Conservation (phyloP, 1,140 invertebrate genomes). For the Belonocnema kinseyi region DNA sequence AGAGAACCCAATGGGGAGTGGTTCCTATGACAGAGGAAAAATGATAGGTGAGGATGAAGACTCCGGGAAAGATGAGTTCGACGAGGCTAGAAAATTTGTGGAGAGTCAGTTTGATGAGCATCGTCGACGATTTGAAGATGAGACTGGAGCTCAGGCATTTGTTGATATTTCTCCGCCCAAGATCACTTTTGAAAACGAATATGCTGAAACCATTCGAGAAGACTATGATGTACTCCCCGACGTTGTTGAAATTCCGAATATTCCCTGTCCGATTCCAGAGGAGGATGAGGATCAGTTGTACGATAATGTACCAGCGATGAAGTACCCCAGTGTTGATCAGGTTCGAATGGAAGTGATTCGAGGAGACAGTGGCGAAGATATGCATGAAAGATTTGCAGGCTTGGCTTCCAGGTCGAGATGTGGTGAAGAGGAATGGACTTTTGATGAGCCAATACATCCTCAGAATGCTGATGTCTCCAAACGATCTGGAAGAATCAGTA, state of each 20-base stretch:
- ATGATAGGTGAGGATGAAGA: slow-evolving; percentile 39
- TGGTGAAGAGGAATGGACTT: slow-evolving; percentile 68
- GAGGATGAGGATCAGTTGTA: slow-evolving; percentile 71
- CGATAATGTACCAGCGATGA: slow-evolving; percentile 72
- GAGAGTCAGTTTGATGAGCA: slow-evolving; percentile 68
- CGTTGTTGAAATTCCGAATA: slow-evolving; percentile 55
- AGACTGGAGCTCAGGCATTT: slow-evolving; percentile 32
- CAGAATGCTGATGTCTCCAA: slow-evolving; percentile 45
- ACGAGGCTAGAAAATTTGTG: slow-evolving; percentile 66
- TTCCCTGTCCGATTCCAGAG: slow-evolving; percentile 66
- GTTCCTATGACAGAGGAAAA: slow-evolving; percentile 37
- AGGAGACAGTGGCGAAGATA: slow-evolving; percentile 69
- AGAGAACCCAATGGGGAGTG: slow-evolving; percentile 10
- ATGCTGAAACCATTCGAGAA: slow-evolving; percentile 65
- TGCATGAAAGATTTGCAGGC: slow-evolving; percentile 70
- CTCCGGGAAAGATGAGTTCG: slow-evolving; percentile 57
- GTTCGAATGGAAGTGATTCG: slow-evolving; percentile 65
- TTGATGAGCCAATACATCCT: slow-evolving; percentile 58
- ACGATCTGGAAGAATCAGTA: slow-evolving; percentile 53
- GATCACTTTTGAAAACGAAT: slow-evolving; percentile 64
- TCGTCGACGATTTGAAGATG: slow-evolving; percentile 54
- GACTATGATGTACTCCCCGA: slow-evolving; percentile 60
- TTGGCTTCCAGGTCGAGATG: slow-evolving; percentile 57
- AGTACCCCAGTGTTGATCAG: slow-evolving; percentile 65
- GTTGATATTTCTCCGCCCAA: slow-evolving; percentile 62